phyloP scores from a whole-genome alignment of 2,888 invertebrate species.

The Volucella zonaria region DNA sequence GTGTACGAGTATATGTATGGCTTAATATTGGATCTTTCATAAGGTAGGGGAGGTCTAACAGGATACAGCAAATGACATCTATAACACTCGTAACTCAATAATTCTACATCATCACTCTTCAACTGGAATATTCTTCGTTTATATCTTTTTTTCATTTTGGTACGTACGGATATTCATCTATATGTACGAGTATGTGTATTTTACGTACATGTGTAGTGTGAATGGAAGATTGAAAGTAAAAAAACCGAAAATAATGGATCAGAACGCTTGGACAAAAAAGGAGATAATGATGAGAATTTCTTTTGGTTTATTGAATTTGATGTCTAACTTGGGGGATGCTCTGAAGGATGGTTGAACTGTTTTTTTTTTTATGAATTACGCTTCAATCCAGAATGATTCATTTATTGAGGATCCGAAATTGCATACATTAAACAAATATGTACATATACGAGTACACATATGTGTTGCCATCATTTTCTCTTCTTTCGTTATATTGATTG shows the following conservation, averaged over 20 bases:
- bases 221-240: not conserved
- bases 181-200: not conserved
- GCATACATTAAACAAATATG: no score
- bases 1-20: not conserved
- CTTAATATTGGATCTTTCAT: not conserved
- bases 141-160: not conserved
- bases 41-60: not conserved
- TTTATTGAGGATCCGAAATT: no score
- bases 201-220: not conserved
- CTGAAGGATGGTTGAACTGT: no score
- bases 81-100: constrained; percentile 33
- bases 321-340: no score
- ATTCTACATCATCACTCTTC: constrained; percentile 42
- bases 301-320: not conserved
- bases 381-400: no score
- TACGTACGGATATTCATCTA: no score
- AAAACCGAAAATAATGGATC: not conserved
- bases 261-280: constrained; percentile 7
- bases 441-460: no score
- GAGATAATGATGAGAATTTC: constrained; percentile 6
- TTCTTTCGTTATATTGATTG: no score
- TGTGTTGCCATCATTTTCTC: no score
- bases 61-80: constrained; percentile 16
- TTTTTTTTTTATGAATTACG: no score
- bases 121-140: not conserved